Conservation (phyloP, 2,888 invertebrate species). For the Xestia rhomboidea region DNA sequence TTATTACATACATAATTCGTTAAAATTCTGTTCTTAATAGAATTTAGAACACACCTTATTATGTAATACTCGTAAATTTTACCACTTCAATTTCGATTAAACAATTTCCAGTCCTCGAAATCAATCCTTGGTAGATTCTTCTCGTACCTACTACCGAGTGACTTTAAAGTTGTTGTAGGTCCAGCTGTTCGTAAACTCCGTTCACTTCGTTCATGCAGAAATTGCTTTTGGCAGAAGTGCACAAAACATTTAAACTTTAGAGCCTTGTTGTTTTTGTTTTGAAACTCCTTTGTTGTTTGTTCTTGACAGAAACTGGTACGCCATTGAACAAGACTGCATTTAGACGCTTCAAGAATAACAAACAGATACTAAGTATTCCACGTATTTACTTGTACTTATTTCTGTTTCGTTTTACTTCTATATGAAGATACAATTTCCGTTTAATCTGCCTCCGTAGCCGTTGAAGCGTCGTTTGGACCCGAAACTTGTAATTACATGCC, state of each 20-base stretch:
- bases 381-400: constrained; percentile 30
- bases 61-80: background rate
- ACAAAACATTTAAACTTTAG: constrained; percentile 28
- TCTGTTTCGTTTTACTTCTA: constrained; percentile 31
- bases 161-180: background rate
- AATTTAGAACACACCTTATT: background rate
- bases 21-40: background rate
- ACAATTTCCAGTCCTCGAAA: background rate
- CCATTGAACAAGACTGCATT: constrained; percentile 48
- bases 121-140: background rate
- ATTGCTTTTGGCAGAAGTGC: constrained; percentile 19
- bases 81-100: background rate
- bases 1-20: background rate
- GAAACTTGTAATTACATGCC: constrained; percentile 58
- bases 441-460: constrained; percentile 39
- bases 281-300: constrained; percentile 42
- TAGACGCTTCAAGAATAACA: constrained; percentile 41
- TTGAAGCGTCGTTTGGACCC: constrained; percentile 37
- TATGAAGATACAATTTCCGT: constrained; percentile 46
- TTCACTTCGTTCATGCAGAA: constrained; percentile 14
- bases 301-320: constrained; percentile 48
- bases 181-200: background rate
- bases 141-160: background rate
- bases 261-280: constrained; percentile 35
- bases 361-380: constrained; percentile 32